Evolutionary conservation across 2,797 vertebrate species (phyloP).

Genomic region (Pterois miles): DNA sequence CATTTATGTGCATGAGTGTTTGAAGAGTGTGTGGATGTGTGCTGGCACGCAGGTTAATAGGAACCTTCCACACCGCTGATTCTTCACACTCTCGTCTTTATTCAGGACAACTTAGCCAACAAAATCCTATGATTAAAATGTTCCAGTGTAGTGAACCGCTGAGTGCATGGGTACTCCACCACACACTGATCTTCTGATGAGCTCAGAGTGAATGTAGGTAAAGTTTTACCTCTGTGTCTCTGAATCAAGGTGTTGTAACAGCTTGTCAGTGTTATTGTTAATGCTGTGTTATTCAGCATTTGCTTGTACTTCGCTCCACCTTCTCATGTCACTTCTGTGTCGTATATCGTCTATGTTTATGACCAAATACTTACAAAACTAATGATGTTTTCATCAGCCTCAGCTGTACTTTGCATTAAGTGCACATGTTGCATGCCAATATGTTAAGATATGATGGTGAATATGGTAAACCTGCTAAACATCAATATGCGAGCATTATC

Average conservation of each 20-base stretch:
- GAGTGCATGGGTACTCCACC: background rate
- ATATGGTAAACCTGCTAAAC: too few relatives aligned
- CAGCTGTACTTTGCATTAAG: background rate
- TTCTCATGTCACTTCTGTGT: too few relatives aligned
- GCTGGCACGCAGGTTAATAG: slow-evolving; percentile 9
- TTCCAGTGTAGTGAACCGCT: background rate
- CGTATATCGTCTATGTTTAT: too few relatives aligned
- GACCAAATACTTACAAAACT: background rate
- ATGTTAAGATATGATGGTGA: too few relatives aligned
- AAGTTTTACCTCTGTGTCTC: background rate
- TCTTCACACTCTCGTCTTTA: background rate
- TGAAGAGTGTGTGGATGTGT: slow-evolving; percentile 3
- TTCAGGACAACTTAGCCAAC: background rate
- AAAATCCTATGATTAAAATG: slow-evolving; percentile 2
- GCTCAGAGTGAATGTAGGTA: background rate
- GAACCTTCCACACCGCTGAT: slow-evolving; percentile 1
- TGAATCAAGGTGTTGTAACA: background rate
- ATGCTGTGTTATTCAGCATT: too few relatives aligned
- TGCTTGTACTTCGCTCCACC: too few relatives aligned
- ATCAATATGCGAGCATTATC: too few relatives aligned
- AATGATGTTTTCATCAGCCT: background rate
- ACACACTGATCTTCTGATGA: background rate
- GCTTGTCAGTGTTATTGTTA: too few relatives aligned
- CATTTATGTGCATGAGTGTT: slow-evolving; percentile 20
- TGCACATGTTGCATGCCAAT: too few relatives aligned